Conservation (phyloP, 2,888 invertebrate species). For the Netelia fuscicornis region DNA sequence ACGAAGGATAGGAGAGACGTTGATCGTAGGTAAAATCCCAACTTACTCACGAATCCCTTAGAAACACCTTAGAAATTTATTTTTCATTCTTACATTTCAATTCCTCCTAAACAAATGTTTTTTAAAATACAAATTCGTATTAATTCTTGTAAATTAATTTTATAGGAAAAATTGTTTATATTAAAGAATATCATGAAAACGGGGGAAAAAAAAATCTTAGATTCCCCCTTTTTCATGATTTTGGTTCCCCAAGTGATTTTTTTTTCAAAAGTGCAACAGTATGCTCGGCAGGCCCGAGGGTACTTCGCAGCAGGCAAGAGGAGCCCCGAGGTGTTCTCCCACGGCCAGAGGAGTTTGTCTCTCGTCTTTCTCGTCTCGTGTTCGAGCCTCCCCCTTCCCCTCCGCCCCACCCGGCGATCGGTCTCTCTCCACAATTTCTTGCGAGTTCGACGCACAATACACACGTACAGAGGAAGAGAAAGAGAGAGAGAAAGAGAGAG, state of each 20-base stretch:
- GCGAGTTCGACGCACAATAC: conserved; percentile 10
- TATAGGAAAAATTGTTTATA: too few relatives aligned
- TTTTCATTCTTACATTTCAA: neutral
- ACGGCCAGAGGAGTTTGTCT: conserved; percentile 69
- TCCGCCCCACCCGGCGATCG: conserved; percentile 7
- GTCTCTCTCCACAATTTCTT: neutral
- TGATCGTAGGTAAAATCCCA: neutral
- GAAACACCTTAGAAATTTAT: too few relatives aligned
- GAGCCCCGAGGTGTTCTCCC: conserved; percentile 73
- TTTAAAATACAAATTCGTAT: neutral
- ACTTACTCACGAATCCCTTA: neutral
- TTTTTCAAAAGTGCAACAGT: neutral
- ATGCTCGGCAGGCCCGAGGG: neutral
- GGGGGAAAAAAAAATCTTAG: too few relatives aligned
- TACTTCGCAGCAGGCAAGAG: conserved; percentile 7
- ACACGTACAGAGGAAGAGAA: neutral
- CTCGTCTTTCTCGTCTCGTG: conserved; percentile 49
- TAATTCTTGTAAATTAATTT: too few relatives aligned
- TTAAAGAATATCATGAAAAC: too few relatives aligned
- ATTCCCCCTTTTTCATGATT: too few relatives aligned
- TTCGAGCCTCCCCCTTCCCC: conserved; percentile 18
- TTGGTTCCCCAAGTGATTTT: neutral
- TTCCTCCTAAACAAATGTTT: too few relatives aligned
- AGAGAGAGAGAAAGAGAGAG: neutral
- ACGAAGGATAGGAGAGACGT: neutral